Evolutionary conservation across 2,797 vertebrate species (phyloP).

Genomic region (Chaunax sp.): DNA sequence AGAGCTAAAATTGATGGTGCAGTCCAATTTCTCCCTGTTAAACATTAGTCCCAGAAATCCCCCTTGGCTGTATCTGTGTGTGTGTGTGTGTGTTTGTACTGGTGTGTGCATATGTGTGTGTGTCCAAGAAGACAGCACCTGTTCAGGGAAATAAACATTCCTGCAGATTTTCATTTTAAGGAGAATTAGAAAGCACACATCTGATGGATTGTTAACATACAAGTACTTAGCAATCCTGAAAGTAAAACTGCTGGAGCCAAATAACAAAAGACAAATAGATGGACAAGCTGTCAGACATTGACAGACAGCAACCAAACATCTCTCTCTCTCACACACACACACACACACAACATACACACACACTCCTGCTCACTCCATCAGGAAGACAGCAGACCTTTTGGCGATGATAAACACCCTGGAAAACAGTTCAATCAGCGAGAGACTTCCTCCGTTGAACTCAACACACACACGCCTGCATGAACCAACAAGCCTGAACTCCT

Average conservation of each 20-base stretch:
- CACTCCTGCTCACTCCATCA: slow-evolving; percentile 5
- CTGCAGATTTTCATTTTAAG: slow-evolving; percentile 24
- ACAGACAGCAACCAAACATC: slow-evolving; percentile 4
- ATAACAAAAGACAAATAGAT: not conserved
- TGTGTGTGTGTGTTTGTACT: slow-evolving; percentile 21
- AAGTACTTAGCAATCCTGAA: slow-evolving; percentile 7
- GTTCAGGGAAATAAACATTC: slow-evolving; percentile 66
- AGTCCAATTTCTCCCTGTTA: slow-evolving; percentile 69
- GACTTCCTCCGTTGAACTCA: slow-evolving; percentile 54
- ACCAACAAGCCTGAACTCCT: slow-evolving; percentile 51
- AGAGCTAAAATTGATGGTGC: slow-evolving; percentile 66
- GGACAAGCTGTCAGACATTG: slow-evolving; percentile 28
- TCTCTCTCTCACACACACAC: slow-evolving; percentile 1
- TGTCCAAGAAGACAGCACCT: slow-evolving; percentile 67
- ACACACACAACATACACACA: slow-evolving; percentile 1
- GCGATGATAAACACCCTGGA: slow-evolving; percentile 41
- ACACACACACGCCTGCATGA: slow-evolving; percentile 39
- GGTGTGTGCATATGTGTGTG: slow-evolving; percentile 17
- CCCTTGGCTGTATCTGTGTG: slow-evolving; percentile 42
- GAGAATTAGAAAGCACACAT: slow-evolving; percentile 2
- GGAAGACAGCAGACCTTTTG: slow-evolving; percentile 33
- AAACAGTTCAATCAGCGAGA: slow-evolving; percentile 67
- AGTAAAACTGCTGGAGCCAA: slow-evolving; percentile 5
- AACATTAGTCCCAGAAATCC: slow-evolving; percentile 79
- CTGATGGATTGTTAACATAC: not conserved